Conservation (phyloP, 2,888 invertebrate genomes). For the Nymphalis polychloros region DNA sequence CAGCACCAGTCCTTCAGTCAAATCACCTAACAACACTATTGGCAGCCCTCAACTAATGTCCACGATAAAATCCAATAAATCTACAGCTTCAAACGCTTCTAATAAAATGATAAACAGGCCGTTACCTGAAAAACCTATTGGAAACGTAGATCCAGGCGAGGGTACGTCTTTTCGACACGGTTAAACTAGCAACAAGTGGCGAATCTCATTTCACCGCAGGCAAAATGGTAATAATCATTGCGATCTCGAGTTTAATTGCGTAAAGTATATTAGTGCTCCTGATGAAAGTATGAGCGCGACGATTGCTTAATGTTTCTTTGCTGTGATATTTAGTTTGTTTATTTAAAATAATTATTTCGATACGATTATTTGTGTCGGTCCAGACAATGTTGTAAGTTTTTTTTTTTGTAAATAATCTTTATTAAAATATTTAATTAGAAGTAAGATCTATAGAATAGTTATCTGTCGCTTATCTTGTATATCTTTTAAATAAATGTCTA, state of each 20-base stretch:
- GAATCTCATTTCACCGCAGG: neutral
- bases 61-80: conserved; percentile 58
- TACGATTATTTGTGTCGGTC: conserved; percentile 56
- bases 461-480: conserved; percentile 26
- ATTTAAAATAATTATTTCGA: conserved; percentile 55
- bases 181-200: conserved; percentile 36
- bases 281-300: conserved; percentile 36
- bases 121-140: conserved; percentile 84
- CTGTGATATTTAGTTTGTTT: conserved; percentile 76
- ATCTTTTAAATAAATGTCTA: conserved; percentile 8
- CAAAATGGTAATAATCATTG: conserved; percentile 1
- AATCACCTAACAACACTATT: conserved; percentile 48
- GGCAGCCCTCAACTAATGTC: conserved; percentile 51
- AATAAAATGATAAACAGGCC: conserved; percentile 85
- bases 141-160: conserved; percentile 59
- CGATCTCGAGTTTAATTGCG: conserved; percentile 48
- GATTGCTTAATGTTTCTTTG: conserved; percentile 62
- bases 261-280: conserved; percentile 35
- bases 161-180: conserved; percentile 64
- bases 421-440: conserved; percentile 49
- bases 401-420: conserved; percentile 59
- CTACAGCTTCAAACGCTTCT: conserved; percentile 66
- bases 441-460: conserved; percentile 30
- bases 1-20: conserved; percentile 46
- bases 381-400: conserved; percentile 56